Conservation (phyloP, 2,113 vertebrate genomes). For the Nothoprocta perdicaria region DNA sequence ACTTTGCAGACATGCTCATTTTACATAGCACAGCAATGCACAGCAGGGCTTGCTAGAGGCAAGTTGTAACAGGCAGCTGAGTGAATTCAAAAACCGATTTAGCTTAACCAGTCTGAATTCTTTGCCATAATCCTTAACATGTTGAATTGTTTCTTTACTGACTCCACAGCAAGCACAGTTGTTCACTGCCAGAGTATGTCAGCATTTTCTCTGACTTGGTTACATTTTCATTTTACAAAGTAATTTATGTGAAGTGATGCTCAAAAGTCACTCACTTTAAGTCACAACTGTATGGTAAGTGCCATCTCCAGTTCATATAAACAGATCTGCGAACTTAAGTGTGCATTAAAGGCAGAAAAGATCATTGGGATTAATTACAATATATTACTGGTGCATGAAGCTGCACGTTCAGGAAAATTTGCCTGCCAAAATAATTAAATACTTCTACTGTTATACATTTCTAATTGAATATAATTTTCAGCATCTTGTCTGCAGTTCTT, state of each 20-base stretch:
- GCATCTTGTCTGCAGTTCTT: slow-evolving; percentile 37
- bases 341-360: slow-evolving; percentile 50
- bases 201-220: not conserved
- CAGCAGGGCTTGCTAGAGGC: not conserved
- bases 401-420: slow-evolving; percentile 53
- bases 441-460: slow-evolving; percentile 42
- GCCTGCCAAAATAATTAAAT: slow-evolving; percentile 58
- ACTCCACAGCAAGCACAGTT: not conserved
- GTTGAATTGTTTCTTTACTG: not conserved
- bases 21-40: not conserved
- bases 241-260: not conserved
- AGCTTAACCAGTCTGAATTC: not conserved
- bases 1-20: not conserved
- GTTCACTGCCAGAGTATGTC: not conserved
- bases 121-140: not conserved
- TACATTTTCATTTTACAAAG: not conserved
- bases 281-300: not conserved
- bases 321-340: not conserved
- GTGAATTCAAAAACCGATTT: not conserved
- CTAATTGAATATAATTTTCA: slow-evolving; percentile 59
- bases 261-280: not conserved
- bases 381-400: slow-evolving; percentile 49
- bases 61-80: not conserved
- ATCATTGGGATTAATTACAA: slow-evolving; percentile 58
- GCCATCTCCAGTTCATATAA: slow-evolving; percentile 37